Conservation (phyloP, 2,797 vertebrate genomes). For the Malurus leucopterus region DNA sequence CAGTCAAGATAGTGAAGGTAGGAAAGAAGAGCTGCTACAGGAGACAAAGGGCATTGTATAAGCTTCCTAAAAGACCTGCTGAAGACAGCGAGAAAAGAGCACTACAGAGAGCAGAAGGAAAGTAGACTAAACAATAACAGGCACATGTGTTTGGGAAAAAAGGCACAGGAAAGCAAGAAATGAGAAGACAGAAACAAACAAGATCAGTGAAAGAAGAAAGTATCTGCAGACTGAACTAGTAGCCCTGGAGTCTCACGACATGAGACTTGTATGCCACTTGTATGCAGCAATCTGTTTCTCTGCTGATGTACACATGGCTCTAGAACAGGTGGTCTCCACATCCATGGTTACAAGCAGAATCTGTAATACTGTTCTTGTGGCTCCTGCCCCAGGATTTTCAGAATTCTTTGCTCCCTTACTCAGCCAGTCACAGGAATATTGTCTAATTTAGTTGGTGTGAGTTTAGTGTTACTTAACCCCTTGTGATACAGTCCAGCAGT, state of each 20-base stretch:
- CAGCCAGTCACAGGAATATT: not conserved
- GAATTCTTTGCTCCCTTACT: not conserved
- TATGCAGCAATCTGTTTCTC: not conserved
- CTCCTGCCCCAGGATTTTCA: not conserved
- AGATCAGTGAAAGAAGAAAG: not conserved
- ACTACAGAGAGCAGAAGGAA: not conserved
- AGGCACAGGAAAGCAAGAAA: not conserved
- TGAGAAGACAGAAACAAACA: not conserved
- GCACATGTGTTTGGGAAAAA: not conserved
- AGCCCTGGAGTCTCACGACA: not conserved
- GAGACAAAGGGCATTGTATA: accelerated
- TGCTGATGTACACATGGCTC: not conserved
- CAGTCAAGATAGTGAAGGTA: not conserved
- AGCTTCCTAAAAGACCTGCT: not conserved
- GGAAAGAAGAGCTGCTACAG: not conserved
- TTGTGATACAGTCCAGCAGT: not conserved
- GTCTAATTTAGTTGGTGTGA: not conserved
- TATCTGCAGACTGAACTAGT: not conserved
- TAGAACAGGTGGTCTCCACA: not conserved
- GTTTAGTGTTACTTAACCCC: not conserved
- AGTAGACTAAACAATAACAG: not conserved
- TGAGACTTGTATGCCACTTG: not conserved
- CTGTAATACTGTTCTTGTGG: not conserved
- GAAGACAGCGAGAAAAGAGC: not conserved
- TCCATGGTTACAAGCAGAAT: not conserved